These are phyloP conservation scores for Philypnodon macrostomus DNA, from an alignment of 2,797 vertebrate species.

Conservation along the genomic window DNA sequence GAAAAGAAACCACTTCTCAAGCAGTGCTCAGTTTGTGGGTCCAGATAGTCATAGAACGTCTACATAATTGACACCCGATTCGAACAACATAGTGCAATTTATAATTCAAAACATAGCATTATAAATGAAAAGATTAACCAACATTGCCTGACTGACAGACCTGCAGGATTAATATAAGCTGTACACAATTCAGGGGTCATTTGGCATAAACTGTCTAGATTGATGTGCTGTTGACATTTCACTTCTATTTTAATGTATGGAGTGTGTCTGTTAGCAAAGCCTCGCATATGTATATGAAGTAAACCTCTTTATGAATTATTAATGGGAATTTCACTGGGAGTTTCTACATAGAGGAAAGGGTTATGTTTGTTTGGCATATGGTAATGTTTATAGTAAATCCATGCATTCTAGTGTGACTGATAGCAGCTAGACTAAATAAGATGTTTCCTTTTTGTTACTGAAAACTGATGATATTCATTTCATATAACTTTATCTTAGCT, in stretches of 20 bases:
- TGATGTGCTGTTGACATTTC: too few species aligned
- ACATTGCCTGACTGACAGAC: too few species aligned
- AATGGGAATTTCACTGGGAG: neutral
- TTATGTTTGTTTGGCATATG: slow-evolving; percentile 8
- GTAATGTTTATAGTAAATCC: slow-evolving; percentile 5
- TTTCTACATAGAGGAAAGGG: slow-evolving; percentile 5
- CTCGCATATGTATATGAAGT: neutral
- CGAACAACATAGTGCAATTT: too few species aligned
- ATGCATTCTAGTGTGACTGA: slow-evolving; percentile 14
- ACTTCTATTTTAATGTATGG: neutral
- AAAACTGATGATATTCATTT: slow-evolving; percentile 18
- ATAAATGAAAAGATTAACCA: too few species aligned
- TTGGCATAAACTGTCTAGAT: too few species aligned
- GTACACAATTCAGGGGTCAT: too few species aligned
- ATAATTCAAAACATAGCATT: too few species aligned
- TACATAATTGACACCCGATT: too few species aligned
- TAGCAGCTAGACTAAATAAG: slow-evolving; percentile 7
- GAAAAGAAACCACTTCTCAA: too few species aligned
- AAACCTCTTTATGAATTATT: slow-evolving; percentile 13
- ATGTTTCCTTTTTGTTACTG: slow-evolving; percentile 10
- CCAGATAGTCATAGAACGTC: too few species aligned
- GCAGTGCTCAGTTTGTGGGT: too few species aligned
- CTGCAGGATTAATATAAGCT: too few species aligned
- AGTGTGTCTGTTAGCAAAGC: neutral
- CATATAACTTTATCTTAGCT: slow-evolving; percentile 18